These are phyloP conservation scores for Indicator maculatus DNA, from an alignment of 2,113 vertebrate species.

Conservation along the genomic window DNA sequence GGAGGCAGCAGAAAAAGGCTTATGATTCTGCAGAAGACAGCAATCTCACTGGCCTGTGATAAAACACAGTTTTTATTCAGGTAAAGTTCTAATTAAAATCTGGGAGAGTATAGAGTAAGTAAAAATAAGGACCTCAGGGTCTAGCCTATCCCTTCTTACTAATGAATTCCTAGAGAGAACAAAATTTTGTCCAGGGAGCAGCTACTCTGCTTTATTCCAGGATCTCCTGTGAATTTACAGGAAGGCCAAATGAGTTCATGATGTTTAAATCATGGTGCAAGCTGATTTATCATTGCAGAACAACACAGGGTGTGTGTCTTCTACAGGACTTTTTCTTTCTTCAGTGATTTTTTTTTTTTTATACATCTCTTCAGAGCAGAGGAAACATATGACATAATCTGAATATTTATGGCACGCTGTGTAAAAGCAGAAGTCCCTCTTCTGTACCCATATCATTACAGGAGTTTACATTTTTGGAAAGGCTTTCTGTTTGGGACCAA, in stretches of 20 bases:
- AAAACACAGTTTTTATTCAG: neutral
- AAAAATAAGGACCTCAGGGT: constrained; percentile 13
- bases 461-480: constrained; percentile 22
- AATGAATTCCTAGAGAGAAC: neutral
- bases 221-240: neutral
- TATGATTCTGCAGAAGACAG: neutral
- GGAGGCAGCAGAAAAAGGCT: neutral
- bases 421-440: constrained; percentile 42
- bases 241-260: neutral
- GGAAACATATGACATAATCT: constrained; percentile 53
- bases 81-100: constrained; percentile 40
- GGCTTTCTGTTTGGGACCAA: neutral
- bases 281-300: neutral
- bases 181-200: neutral
- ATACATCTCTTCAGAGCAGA: constrained; percentile 6
- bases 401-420: constrained; percentile 47
- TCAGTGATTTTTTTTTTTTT: neutral
- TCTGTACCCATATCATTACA: constrained; percentile 32
- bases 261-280: neutral
- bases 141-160: neutral
- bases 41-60: neutral
- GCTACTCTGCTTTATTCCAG: neutral
- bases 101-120: neutral
- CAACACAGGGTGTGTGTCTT: neutral
- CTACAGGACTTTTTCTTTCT: neutral